A percentile compares a stretch with the other conserved stretches of the same genome.
Evolutionary conservation across 2,797 vertebrate species (phyloP).

Genomic region (Zalophus californianus): DNA sequence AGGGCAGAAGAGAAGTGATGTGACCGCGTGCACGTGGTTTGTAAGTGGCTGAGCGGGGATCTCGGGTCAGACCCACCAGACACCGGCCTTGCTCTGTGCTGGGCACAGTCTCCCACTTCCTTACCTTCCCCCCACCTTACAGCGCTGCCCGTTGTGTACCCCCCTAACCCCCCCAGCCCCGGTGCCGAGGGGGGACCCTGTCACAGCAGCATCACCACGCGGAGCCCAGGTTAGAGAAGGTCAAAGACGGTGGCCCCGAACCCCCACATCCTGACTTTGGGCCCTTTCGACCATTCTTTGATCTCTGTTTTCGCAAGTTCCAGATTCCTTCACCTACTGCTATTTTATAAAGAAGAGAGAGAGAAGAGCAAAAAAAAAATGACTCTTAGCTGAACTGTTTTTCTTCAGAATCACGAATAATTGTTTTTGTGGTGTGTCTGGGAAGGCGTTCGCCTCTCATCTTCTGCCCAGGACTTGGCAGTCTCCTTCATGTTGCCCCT

Average conservation of each 20-base stretch:
- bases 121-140: accelerated
- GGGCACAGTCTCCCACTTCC: accelerated
- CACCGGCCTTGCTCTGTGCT: neutral
- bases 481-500: neutral
- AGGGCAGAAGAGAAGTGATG: accelerated
- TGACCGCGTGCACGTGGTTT: accelerated
- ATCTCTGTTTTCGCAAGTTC: constrained; percentile 75
- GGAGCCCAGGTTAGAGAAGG: neutral
- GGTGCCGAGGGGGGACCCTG: neutral
- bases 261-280: neutral
- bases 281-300: constrained; percentile 62
- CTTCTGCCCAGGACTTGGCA: constrained; percentile 46
- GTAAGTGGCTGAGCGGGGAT: accelerated
- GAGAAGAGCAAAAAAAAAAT: constrained; percentile 6
- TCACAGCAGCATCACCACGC: neutral
- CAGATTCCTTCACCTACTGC: constrained; percentile 73
- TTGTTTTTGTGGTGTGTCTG: constrained; percentile 65
- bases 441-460: constrained; percentile 67
- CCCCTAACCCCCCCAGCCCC: no score
- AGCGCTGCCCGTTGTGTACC: no score
- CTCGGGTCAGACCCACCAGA: accelerated
- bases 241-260: neutral
- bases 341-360: neutral
- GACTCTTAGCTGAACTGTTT: constrained; percentile 79
- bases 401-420: constrained; percentile 79